Evolutionary conservation across 2,888 invertebrate genomes (phyloP).

Genomic region (Gonocerus acuteangulatus): DNA sequence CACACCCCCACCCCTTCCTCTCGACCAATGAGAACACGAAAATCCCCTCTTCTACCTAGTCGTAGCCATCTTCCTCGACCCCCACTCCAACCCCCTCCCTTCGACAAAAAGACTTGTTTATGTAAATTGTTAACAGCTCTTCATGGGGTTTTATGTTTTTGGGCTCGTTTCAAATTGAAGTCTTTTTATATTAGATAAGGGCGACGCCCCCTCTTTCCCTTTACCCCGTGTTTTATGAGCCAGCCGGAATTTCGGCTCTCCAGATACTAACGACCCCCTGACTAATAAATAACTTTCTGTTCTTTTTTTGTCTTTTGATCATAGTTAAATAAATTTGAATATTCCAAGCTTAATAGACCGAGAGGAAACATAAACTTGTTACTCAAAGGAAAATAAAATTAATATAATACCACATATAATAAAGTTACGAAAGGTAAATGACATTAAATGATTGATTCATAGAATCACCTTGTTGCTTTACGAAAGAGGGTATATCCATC

Average conservation of each 20-base stretch:
- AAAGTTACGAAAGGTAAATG: too few species aligned
- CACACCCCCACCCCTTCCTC: conserved; percentile 18
- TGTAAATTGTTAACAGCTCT: conserved; percentile 28
- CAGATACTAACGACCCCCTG: conserved; percentile 16
- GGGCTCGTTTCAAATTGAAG: conserved; percentile 30
- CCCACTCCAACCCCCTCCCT: conserved; percentile 10
- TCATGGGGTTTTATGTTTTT: conserved; percentile 29
- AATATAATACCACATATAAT: too few species aligned
- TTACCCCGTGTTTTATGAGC: conserved; percentile 19
- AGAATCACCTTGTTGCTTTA: too few species aligned
- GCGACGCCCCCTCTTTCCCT: conserved; percentile 21
- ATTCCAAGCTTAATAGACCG: too few species aligned
- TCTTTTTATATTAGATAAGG: conserved; percentile 29
- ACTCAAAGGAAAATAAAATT: too few species aligned
- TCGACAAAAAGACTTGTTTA: conserved; percentile 28
- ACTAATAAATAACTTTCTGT: conserved; percentile 18
- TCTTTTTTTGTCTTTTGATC: too few species aligned
- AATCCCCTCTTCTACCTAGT: conserved; percentile 31
- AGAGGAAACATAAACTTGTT: too few species aligned
- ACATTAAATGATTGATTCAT: too few species aligned
- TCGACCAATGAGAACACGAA: conserved; percentile 21
- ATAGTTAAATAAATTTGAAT: too few species aligned
- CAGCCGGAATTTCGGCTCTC: conserved; percentile 19
- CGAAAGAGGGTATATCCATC: too few species aligned
- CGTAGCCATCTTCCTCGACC: conserved; percentile 17